Evolutionary conservation across 2,113 vertebrate species (phyloP).

Genomic region (Guaruba guarouba): DNA sequence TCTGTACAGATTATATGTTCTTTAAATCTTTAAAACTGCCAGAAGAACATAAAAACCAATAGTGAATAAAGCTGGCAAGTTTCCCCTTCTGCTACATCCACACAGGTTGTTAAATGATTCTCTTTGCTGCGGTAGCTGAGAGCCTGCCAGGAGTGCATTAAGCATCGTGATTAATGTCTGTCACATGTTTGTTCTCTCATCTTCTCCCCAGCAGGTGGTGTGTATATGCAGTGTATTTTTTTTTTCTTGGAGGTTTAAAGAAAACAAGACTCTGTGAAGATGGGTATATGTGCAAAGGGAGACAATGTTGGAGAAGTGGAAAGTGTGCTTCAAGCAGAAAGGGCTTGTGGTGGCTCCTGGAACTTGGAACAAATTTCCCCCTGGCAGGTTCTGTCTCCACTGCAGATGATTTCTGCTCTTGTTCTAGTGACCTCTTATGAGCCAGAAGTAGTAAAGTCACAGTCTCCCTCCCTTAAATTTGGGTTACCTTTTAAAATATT

Average conservation of each 20-base stretch:
- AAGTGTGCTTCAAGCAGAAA: not conserved
- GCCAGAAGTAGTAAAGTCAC: not conserved
- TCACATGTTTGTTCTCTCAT: slow-evolving; percentile 43
- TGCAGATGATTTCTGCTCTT: not conserved
- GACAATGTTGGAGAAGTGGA: not conserved
- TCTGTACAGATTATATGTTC: not conserved
- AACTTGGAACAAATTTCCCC: not conserved
- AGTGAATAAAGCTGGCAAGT: slow-evolving; percentile 4
- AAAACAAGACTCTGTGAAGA: not conserved
- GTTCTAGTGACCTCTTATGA: not conserved
- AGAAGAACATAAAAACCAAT: not conserved
- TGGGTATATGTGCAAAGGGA: not conserved
- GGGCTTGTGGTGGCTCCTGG: not conserved
- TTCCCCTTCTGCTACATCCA: slow-evolving; percentile 14
- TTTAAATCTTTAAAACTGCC: not conserved
- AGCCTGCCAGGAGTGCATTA: slow-evolving; percentile 37
- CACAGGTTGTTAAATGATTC: slow-evolving; percentile 23
- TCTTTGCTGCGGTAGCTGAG: not conserved
- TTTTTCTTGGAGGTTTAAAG: not conserved
- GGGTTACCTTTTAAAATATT: not conserved
- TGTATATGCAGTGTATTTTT: not conserved
- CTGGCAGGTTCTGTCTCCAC: not conserved
- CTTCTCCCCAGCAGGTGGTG: slow-evolving; percentile 36
- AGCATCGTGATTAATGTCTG: slow-evolving; percentile 42
- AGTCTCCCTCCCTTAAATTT: not conserved